Conservation (phyloP, 2,888 invertebrate genomes). For the Sinopyrophorus schimmeli region DNA sequence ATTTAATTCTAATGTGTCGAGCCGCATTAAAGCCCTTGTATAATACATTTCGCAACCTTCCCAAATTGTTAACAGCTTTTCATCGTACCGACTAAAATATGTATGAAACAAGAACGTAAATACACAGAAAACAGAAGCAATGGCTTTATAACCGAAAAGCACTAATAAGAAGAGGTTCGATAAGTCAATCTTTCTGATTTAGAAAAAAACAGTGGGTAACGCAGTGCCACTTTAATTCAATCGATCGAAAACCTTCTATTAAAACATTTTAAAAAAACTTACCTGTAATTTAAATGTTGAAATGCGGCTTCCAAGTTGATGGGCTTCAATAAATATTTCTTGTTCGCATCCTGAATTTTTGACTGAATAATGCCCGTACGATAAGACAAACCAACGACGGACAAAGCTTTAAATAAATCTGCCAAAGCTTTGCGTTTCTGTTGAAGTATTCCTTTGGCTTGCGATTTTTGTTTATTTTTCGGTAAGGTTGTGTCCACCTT, state of each 20-base stretch:
- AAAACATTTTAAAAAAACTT: no score
- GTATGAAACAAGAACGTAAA: background rate
- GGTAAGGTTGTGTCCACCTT: constrained; percentile 63
- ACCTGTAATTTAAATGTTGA: constrained; percentile 57
- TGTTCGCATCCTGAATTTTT: constrained; percentile 55
- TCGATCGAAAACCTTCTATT: background rate
- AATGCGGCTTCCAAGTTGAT: constrained; percentile 65
- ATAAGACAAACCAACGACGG: constrained; percentile 77
- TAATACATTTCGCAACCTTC: constrained; percentile 75
- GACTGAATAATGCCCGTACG: constrained; percentile 73
- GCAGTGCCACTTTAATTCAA: no score
- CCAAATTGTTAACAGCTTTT: constrained; percentile 64
- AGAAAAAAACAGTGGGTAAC: no score
- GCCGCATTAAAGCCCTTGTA: constrained; percentile 70
- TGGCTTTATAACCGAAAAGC: no score
- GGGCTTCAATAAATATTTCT: constrained; percentile 68
- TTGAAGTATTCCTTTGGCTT: constrained; percentile 79
- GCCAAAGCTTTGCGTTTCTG: constrained; percentile 84
- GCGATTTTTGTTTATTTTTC: constrained; percentile 75
- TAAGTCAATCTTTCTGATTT: no score
- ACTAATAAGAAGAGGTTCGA: no score
- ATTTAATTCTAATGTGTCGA: constrained; percentile 65
- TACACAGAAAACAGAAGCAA: no score
- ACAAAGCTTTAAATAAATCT: constrained; percentile 81
- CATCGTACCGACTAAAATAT: constrained; percentile 54